Percentiles rank a stretch among this genome's conserved stretches.
Evolutionary conservation across 2,888 invertebrate species (phyloP).

Genomic region (Drosophila mulleri): DNA sequence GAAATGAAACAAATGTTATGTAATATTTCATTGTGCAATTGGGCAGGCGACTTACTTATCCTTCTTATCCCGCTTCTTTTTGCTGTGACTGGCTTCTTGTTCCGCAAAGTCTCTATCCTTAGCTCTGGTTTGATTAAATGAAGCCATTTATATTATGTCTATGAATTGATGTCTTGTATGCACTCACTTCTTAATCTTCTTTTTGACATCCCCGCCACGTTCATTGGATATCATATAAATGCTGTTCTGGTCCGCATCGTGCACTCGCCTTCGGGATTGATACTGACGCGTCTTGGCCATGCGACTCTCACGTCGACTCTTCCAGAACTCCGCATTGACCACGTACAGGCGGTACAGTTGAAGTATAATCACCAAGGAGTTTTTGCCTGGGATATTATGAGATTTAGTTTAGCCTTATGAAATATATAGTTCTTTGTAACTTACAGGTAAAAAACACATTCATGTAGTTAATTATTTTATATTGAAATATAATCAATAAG

Average conservation of each 20-base stretch:
- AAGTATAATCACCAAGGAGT: conserved; percentile 93
- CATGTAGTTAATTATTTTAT: conserved; percentile 96
- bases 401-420: accelerated
- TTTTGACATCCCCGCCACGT: conserved; percentile 79
- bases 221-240: conserved; percentile 87
- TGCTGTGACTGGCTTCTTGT: conserved; percentile 77
- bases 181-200: conserved; percentile 80
- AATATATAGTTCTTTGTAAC: conserved; percentile 78
- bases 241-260: conserved; percentile 84
- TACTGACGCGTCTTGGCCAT: conserved; percentile 73
- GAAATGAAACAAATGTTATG: background rate
- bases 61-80: conserved; percentile 77
- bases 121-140: conserved; percentile 55
- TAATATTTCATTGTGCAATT: accelerated
- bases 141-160: background rate
- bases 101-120: conserved; percentile 81
- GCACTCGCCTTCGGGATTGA: conserved; percentile 78
- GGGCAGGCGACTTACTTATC: conserved; percentile 68
- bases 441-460: conserved; percentile 98
- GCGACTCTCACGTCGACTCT: conserved; percentile 83
- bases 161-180: accelerated
- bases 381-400: conserved; percentile 86
- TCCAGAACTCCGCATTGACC: conserved; percentile 89
- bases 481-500: conserved; percentile 93
- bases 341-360: conserved; percentile 94